phyloP scores from a whole-genome alignment of 2,113 vertebrate genomes.

The Bombycilla garrulus region DNA sequence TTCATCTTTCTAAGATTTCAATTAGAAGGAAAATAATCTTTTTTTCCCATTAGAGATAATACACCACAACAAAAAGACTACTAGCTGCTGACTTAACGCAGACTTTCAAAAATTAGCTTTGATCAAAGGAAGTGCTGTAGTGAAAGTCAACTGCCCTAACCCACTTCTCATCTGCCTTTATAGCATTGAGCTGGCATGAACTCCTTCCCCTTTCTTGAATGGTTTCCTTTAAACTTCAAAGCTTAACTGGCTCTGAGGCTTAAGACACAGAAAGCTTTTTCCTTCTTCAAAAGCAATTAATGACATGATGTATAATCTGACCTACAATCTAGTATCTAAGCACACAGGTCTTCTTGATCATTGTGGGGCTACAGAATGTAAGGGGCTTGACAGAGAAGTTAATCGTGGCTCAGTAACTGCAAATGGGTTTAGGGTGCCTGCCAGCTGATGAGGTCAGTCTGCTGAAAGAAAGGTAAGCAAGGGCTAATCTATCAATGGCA shows the following conservation, averaged over 20 bases:
- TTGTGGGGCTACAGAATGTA: not conserved
- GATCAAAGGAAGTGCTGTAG: conserved; percentile 32
- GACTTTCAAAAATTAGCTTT: conserved; percentile 37
- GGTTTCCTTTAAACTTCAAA: conserved; percentile 56
- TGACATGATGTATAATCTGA: not conserved
- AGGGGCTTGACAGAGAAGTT: not conserved
- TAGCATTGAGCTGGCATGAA: not conserved
- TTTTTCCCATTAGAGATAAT: not conserved
- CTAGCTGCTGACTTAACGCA: not conserved
- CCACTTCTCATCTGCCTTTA: not conserved
- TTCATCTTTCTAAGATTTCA: not conserved
- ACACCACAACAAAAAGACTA: conserved; percentile 37
- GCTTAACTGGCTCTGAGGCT: conserved; percentile 17
- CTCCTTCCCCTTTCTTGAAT: not conserved
- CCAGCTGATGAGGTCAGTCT: conserved; percentile 21
- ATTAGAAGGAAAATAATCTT: conserved; percentile 1
- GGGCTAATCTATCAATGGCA: conserved; percentile 7
- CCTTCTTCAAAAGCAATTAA: conserved; percentile 55
- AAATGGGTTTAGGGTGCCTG: not conserved
- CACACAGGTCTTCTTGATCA: not conserved
- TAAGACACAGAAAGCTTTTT: conserved; percentile 8
- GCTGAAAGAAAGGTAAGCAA: conserved; percentile 10
- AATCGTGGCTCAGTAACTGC: not conserved
- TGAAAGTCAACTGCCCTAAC: conserved; percentile 9
- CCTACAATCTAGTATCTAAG: conserved; percentile 27